Conservation (phyloP, 2,113 vertebrate genomes). For the Stigmatopora nigra region DNA sequence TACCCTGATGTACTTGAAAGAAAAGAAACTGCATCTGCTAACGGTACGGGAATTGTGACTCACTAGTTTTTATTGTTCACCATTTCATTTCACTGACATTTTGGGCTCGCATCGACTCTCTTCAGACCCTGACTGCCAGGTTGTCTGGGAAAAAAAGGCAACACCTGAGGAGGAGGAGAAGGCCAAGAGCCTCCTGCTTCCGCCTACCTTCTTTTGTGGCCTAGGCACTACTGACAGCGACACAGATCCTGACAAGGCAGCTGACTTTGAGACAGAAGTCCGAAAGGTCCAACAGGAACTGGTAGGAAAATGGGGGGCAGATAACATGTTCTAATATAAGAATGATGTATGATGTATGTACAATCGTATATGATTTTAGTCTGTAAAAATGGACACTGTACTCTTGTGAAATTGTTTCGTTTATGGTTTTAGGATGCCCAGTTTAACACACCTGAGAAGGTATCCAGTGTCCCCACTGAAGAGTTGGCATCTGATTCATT, state of each 20-base stretch:
- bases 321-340: not conserved
- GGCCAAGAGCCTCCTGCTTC: slow-evolving; percentile 74
- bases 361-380: not conserved
- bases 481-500: not conserved
- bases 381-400: not conserved
- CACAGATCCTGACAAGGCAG: slow-evolving; percentile 69
- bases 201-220: slow-evolving; percentile 77
- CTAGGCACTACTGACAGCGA: slow-evolving; percentile 72
- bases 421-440: slow-evolving; percentile 36
- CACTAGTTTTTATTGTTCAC: not conserved
- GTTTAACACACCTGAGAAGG: slow-evolving; percentile 19
- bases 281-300: slow-evolving; percentile 70
- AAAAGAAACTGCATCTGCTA: slow-evolving; percentile 18
- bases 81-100: not conserved
- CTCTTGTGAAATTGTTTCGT: not conserved
- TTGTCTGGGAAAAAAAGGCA: slow-evolving; percentile 80
- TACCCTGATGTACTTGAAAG: slow-evolving; percentile 71
- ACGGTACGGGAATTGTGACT: slow-evolving; percentile 29
- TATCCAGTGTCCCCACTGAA: slow-evolving; percentile 18
- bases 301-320: slow-evolving; percentile 50
- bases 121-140: slow-evolving; percentile 67
- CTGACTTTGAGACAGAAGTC: slow-evolving; percentile 77
- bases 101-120: not conserved
- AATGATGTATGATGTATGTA: too few species aligned
- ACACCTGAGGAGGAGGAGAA: slow-evolving; percentile 75